Base-by-base conservation (phyloP, 2,797 vertebrate species). In the Xyrichtys novacula region DNA sequence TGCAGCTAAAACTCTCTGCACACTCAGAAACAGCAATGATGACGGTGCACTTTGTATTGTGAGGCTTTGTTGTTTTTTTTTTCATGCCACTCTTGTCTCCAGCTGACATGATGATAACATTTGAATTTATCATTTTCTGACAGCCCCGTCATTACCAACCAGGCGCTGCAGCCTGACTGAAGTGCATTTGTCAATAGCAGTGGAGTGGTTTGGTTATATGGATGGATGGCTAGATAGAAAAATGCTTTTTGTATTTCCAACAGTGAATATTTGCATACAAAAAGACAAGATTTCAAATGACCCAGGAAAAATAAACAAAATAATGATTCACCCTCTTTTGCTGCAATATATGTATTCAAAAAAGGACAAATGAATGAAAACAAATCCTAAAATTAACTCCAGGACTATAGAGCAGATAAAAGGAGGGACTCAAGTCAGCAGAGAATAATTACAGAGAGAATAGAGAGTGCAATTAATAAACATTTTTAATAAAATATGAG, bases 401-500 rank as follows among this genome's bases (percentile, higher is more conserved):
- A 36, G 42, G 43, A 20, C n/a, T 76, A 57, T 40, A 67, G 44
- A 62, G 20, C 12, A 19, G 38, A 48, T 52, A 32, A 26, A 62
- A 52, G n/a, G 65, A 49, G 8, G 63, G 46, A 66, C 25, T 5
- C 16, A 28, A 57, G 25, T 47, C 39, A n/a, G 40, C 38, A 9
- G 61, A 77, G 60, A 74, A 59, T 65, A 69, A 71, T 59, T 61
- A 69, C 9, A 39, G 6, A 47, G 25, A 63, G 36, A 74, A 58
- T 43, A 44, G 44, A 52, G 23, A 48, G 47, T 16, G 7, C 47
- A 29, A 80, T 58, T 58, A 78, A 54, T 53, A 26, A 63, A 58
- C 3, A 20, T 59, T n/a, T 63, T 66, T 46, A 70, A 76, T 74
- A 72, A 80, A 80, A 78, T 64, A 81, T 66, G 34, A 62, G 54